Evolutionary conservation across 2,797 vertebrate genomes (phyloP), one percentile per base, ranked within the genome.

Genomic region (Prionace glauca): DNA sequence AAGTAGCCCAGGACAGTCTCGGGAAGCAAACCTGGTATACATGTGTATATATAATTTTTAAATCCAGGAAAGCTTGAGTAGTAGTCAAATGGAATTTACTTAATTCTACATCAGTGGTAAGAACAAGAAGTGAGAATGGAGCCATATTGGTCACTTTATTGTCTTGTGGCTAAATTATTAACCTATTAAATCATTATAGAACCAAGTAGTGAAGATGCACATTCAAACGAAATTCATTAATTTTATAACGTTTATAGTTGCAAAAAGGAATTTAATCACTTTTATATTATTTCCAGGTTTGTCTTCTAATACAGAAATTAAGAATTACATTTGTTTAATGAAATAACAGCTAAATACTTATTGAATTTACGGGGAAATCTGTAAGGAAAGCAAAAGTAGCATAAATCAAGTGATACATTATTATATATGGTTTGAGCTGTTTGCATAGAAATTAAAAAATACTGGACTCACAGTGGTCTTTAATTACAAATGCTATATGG

Each of bases 11-110:
- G 50, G 97, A 67, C 96, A 86, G 95, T 95, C 96, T 77, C 97
- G 97, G 96, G 98, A 98, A 1, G 97, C 97, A 1, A 97, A 97
- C 92, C 98, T 98, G 98, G 98, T 99, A 97, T 0, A 69, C 71
- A 45, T 94, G 20, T 74, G 29, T 86, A 24, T 86, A 86, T 93
- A 2, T 36, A 29, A 26, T 92, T 36, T 24, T 74, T 94, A 74
- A 72, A 72, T 71, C 22, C 29, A 36, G 24, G 41, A 72, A 45
- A 69, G 67, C 5, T 26, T 91, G 88, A 1, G 29, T 60, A 22
- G 4, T 32, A 60, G 56, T 29, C 86, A n/a, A n/a, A 56, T 60
- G 32, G 29, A 18, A n/a, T 62, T n/a, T 62, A 65, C 60, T 65
- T 65, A 18, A 65, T 91, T 65, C 62, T 67, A 7, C 65, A 91